Percentiles rank a stretch among this genome's conserved stretches.
Conservation (phyloP, 2,113 vertebrate species). For the Parotia lawesii region DNA sequence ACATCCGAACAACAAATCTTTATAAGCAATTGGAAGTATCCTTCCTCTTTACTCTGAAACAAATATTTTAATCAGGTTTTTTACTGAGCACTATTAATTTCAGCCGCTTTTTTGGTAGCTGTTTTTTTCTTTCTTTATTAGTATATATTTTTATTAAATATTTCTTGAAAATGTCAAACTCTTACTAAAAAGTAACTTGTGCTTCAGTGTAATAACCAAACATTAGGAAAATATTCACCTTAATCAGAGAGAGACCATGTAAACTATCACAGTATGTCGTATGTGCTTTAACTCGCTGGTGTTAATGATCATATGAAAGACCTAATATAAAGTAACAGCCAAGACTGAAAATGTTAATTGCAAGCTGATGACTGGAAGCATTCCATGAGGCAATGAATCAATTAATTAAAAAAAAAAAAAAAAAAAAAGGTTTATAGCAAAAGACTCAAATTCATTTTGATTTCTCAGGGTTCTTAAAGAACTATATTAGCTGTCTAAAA, state of each 20-base stretch:
- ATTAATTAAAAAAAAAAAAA: background rate
- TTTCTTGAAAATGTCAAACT: background rate
- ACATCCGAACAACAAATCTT: background rate
- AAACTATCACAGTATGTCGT: background rate
- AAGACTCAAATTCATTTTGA: background rate
- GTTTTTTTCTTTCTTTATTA: background rate
- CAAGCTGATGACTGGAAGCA: background rate
- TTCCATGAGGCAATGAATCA: background rate
- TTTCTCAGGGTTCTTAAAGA: background rate
- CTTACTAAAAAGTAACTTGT: background rate
- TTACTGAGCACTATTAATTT: background rate
- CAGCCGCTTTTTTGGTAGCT: rapidly evolving
- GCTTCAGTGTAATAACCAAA: background rate
- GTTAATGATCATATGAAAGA: background rate
- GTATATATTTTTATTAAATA: background rate
- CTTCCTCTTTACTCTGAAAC: background rate
- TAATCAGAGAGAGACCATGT: background rate
- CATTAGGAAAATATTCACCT: background rate
- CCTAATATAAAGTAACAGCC: background rate
- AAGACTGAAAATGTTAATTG: background rate
- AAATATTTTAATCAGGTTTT: background rate
- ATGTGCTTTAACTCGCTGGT: background rate
- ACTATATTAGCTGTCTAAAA: background rate
- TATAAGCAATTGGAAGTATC: background rate
- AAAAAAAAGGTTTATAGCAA: background rate